Conservation (phyloP, 2,797 vertebrate genomes). For the Coregonus ussuriensis region DNA sequence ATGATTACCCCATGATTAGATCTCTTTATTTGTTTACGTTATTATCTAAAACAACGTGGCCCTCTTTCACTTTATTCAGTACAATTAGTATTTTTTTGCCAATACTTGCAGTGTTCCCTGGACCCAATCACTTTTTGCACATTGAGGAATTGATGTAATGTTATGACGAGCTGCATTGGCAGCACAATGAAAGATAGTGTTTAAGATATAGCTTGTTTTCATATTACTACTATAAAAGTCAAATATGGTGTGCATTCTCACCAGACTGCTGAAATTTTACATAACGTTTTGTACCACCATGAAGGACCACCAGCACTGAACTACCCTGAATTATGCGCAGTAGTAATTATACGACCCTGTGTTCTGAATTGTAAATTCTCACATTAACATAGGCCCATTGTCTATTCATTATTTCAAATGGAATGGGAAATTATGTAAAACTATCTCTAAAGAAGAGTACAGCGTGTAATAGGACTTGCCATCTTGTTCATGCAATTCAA, state of each 20-base stretch:
- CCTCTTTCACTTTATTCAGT: too few relatives aligned
- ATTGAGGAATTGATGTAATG: too few relatives aligned
- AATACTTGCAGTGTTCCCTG: too few relatives aligned
- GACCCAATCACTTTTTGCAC: too few relatives aligned
- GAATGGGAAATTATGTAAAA: constrained; percentile 83
- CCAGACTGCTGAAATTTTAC: constrained; percentile 55
- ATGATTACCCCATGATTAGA: too few relatives aligned
- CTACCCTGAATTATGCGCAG: constrained; percentile 64
- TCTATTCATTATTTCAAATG: constrained; percentile 84
- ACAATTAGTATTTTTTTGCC: too few relatives aligned
- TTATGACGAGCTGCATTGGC: too few relatives aligned
- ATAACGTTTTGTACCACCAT: constrained; percentile 12
- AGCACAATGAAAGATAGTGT: too few relatives aligned
- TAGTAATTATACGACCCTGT: constrained; percentile 72
- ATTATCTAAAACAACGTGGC: too few relatives aligned
- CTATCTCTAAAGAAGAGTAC: constrained; percentile 80
- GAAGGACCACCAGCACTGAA: constrained; percentile 45
- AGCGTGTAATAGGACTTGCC: constrained; percentile 81
- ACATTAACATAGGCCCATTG: constrained; percentile 81
- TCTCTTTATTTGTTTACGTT: too few relatives aligned
- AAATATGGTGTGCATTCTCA: constrained; percentile 31
- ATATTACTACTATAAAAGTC: too few relatives aligned
- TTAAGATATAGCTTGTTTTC: too few relatives aligned
- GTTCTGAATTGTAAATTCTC: constrained; percentile 81
- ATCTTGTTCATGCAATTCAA: constrained; percentile 84